phyloP scores from a whole-genome alignment of 2,888 invertebrate genomes.

The Lacanobia wlatinum region DNA sequence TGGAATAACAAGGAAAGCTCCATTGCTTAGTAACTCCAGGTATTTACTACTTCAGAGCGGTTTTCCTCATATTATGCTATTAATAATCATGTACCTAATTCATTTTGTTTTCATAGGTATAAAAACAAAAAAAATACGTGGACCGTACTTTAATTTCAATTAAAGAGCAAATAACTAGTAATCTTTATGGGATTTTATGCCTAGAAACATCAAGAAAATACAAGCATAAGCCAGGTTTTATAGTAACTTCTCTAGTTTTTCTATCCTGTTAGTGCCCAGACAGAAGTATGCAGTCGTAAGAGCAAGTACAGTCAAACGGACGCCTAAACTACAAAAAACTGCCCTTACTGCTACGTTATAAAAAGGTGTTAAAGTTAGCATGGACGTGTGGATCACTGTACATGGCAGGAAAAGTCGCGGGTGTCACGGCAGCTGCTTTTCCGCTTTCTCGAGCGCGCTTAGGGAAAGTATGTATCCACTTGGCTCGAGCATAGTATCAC shows the following conservation, averaged over 20 bases:
- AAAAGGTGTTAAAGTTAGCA: not conserved
- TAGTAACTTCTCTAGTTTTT: slow-evolving; percentile 37
- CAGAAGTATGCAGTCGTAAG: slow-evolving; percentile 49
- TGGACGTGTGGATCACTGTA: slow-evolving; percentile 13
- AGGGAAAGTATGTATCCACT: slow-evolving; percentile 74
- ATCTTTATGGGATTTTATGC: not conserved
- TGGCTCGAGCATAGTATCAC: slow-evolving; percentile 36
- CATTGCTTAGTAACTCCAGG: slow-evolving; percentile 6
- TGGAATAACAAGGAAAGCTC: not conserved
- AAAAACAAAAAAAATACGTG: not conserved
- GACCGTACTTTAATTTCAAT: not conserved
- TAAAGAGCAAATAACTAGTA: not conserved
- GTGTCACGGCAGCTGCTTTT: slow-evolving; percentile 79
- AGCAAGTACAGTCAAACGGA: slow-evolving; percentile 32
- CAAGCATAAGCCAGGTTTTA: not conserved
- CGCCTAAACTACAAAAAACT: not conserved
- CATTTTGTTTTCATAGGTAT: not conserved
- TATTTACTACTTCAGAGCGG: not conserved
- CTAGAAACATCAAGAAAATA: slow-evolving; percentile 11
- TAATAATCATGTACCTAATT: not conserved
- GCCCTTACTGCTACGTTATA: slow-evolving; percentile 20
- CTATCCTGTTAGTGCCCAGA: slow-evolving; percentile 26
- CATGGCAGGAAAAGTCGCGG: slow-evolving; percentile 75
- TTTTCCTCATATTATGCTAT: slow-evolving; percentile 1
- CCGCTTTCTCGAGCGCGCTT: slow-evolving; percentile 82